These are phyloP conservation scores for Eristalis pertinax DNA, from an alignment of 2,888 invertebrate genomes.

Conservation along the genomic window DNA sequence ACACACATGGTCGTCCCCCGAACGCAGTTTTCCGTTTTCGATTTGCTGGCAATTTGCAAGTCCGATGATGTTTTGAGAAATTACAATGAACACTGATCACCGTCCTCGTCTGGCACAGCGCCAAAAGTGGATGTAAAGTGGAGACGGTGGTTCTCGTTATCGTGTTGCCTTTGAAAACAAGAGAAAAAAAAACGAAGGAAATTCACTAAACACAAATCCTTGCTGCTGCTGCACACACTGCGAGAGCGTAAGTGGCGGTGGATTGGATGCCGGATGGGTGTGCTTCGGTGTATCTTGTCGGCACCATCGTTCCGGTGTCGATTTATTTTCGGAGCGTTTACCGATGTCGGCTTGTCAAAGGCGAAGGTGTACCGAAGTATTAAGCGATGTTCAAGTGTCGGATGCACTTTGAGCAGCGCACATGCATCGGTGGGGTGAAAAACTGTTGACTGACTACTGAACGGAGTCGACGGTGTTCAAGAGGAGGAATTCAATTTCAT, in stretches of 20 bases:
- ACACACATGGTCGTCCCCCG: not conserved
- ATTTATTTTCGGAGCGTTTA: not conserved
- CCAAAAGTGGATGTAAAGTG: not conserved
- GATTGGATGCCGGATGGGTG: too few relatives aligned
- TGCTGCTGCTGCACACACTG: not conserved
- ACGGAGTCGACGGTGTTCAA: not conserved
- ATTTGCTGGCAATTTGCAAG: not conserved
- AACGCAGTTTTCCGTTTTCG: not conserved
- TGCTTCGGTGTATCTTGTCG: not conserved
- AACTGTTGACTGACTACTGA: not conserved
- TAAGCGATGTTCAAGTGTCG: not conserved
- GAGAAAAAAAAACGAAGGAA: not conserved
- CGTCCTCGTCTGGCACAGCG: not conserved
- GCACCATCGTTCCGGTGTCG: too few relatives aligned
- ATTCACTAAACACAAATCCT: not conserved
- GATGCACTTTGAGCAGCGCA: not conserved
- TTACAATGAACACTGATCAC: not conserved
- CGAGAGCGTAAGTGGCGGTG: not conserved
- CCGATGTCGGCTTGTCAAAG: not conserved
- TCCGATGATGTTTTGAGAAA: constrained; percentile 22
- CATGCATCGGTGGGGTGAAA: not conserved
- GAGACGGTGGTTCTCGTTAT: not conserved
- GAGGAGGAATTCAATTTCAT: not conserved
- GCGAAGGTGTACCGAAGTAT: not conserved
- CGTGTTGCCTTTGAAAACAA: not conserved